These are phyloP conservation scores for Leptoteleia sp. DNA, from an alignment of 1,140 invertebrate genomes.

Conservation along the genomic window DNA sequence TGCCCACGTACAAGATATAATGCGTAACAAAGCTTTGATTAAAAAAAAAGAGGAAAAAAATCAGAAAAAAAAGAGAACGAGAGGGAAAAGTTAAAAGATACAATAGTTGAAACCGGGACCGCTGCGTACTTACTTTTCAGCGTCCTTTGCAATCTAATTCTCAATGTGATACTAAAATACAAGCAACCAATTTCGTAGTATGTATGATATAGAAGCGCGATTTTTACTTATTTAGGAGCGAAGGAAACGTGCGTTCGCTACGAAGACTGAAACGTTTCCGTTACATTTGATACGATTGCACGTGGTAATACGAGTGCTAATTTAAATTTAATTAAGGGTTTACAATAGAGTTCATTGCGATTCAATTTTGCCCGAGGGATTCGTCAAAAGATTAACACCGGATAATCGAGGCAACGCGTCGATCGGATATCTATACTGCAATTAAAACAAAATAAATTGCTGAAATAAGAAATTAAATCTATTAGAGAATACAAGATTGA, in stretches of 20 bases:
- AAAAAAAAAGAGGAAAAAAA: conserved; percentile 5
- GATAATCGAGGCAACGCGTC: too few relatives aligned
- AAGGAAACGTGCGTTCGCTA: conserved; percentile 34
- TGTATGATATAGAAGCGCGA: conserved; percentile 51
- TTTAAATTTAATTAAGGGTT: conserved; percentile 43
- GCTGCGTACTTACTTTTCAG: conserved; percentile 34
- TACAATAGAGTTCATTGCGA: conserved; percentile 29
- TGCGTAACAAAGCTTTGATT: conserved; percentile 63
- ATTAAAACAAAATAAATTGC: too few relatives aligned
- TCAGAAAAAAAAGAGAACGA: neutral
- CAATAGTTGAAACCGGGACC: conserved; percentile 50
- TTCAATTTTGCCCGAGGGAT: conserved; percentile 6
- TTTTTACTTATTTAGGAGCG: conserved; percentile 46
- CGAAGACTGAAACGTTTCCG: conserved; percentile 39
- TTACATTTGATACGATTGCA: conserved; percentile 56
- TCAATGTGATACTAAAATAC: conserved; percentile 75
- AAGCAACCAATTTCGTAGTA: conserved; percentile 64
- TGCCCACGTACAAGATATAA: conserved; percentile 63
- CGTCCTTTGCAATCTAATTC: conserved; percentile 66
- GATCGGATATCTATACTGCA: too few relatives aligned
- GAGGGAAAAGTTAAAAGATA: conserved; percentile 14
- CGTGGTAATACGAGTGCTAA: conserved; percentile 28
- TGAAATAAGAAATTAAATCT: too few relatives aligned
- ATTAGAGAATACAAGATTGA: too few relatives aligned
- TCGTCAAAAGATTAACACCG: neutral